Conservation (phyloP, 2,888 invertebrate species). For the Mactromeris polynyma region DNA sequence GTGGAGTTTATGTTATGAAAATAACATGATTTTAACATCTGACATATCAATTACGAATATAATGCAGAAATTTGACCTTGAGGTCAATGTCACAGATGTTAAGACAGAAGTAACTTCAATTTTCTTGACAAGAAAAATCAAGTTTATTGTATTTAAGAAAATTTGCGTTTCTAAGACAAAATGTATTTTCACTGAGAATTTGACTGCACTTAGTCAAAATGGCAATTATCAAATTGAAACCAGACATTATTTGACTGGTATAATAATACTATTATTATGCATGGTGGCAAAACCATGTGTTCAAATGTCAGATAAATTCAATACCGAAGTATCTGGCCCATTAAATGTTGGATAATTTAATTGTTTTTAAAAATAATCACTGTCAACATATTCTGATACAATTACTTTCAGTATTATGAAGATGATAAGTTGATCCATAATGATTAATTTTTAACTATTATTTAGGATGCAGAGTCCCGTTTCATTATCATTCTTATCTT, state of each 20-base stretch:
- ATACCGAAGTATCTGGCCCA: not conserved
- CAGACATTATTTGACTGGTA: not conserved
- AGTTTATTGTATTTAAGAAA: constrained; percentile 8
- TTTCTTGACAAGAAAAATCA: not conserved
- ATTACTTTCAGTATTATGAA: too few species aligned
- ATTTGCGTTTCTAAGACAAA: not conserved
- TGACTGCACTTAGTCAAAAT: not conserved
- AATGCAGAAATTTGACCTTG: constrained; percentile 26
- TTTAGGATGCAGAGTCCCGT: too few species aligned
- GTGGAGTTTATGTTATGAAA: constrained; percentile 5
- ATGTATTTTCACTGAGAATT: not conserved
- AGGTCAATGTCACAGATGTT: constrained; percentile 46
- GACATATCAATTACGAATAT: constrained; percentile 39
- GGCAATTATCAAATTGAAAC: not conserved
- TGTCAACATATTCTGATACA: not conserved
- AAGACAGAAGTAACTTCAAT: not conserved
- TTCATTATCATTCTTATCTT: too few species aligned
- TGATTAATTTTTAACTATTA: too few species aligned
- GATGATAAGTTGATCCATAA: too few species aligned
- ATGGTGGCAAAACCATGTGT: constrained; percentile 8
- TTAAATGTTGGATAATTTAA: not conserved
- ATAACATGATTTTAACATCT: constrained; percentile 39
- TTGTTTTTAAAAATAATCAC: not conserved
- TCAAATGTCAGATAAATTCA: constrained; percentile 11
- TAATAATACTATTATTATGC: not conserved